Percentiles rank a stretch among this genome's conserved stretches.
These are phyloP conservation scores for Xestia ashworthii DNA, from an alignment of 2,888 invertebrate species.

Conservation along the genomic window DNA sequence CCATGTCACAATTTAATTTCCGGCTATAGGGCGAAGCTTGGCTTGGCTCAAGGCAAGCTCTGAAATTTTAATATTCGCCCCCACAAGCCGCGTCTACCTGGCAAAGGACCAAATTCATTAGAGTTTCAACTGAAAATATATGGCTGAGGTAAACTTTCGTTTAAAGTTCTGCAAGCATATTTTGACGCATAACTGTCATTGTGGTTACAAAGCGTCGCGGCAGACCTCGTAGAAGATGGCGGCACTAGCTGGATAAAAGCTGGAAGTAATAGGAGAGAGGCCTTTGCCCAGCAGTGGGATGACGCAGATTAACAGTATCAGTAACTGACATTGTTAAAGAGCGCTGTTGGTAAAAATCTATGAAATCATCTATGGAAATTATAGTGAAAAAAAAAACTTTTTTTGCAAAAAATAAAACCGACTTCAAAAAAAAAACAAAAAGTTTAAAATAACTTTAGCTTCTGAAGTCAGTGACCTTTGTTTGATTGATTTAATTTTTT, in stretches of 20 bases:
- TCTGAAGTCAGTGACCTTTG: too few species aligned
- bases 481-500: too few species aligned
- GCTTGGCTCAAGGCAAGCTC: slow-evolving; percentile 15
- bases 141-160: neutral
- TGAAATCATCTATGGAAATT: neutral
- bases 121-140: slow-evolving; percentile 34
- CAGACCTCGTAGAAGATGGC: too few species aligned
- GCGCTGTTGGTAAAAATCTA: neutral
- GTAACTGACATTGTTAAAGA: neutral
- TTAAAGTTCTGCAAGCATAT: neutral
- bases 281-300: too few species aligned
- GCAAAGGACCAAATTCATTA: slow-evolving; percentile 50
- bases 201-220: too few species aligned
- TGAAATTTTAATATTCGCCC: slow-evolving; percentile 42
- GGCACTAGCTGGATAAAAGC: too few species aligned
- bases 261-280: too few species aligned
- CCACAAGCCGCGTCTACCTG: slow-evolving; percentile 42
- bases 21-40: neutral
- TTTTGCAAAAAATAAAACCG: too few species aligned
- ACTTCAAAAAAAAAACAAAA: too few species aligned
- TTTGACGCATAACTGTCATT: neutral
- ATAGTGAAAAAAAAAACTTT: neutral
- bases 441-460: too few species aligned
- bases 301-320: too few species aligned
- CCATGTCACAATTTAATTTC: slow-evolving; percentile 29